Base-by-base conservation (phyloP, 2,113 vertebrate species). In the Rutilus rutilus region DNA sequence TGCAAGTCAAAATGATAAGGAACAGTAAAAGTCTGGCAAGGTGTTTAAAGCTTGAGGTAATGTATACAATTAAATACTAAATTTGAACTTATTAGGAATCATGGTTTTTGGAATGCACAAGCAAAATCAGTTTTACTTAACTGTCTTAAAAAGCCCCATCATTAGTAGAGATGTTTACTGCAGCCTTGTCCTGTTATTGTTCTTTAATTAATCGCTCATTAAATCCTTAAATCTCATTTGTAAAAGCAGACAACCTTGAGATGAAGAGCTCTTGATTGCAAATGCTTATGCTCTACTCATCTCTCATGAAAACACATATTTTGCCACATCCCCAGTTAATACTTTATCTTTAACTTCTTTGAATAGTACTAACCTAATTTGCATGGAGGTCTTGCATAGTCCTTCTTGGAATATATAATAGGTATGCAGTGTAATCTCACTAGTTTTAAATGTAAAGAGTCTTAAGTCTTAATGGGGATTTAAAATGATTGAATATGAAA, bases 391-490 rank as follows among this genome's bases (percentile, higher is more conserved):
- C 60, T 36, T 19, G 79, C 87, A 42, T 47, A 0, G 30, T 76
- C 83, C 60, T 87, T 88, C 67, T 33, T 45, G 71, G 23, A 84
- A 78, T 81, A 65, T 87, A 88, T 88, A 91, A 69, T 59, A 52
- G 78, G 86, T 86, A 65, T 80, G 73, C 77, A 78, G 87, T 84
- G 85, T 81, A 86, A 60, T 89, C 73, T 85, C 81, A 1, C 33
- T 23, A 52, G 9, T 76, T 86, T 65, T 60, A 69, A 79, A 69
- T 84, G 21, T 52, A 83, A 78, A 84, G 73, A 59, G 69, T 80
- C 39, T 89, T 89, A 59, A 50, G 85, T 87, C 80, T 85, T 86
- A 84, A 60, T 59, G 14, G 60, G 79, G 12, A n/a, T 81, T 76
- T 74, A 30, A 52, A 30, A 50, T 62, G 59, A 82, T 75, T n/a